Base-by-base conservation (phyloP, 2,113 vertebrate species). In the Isichthys henryi region DNA sequence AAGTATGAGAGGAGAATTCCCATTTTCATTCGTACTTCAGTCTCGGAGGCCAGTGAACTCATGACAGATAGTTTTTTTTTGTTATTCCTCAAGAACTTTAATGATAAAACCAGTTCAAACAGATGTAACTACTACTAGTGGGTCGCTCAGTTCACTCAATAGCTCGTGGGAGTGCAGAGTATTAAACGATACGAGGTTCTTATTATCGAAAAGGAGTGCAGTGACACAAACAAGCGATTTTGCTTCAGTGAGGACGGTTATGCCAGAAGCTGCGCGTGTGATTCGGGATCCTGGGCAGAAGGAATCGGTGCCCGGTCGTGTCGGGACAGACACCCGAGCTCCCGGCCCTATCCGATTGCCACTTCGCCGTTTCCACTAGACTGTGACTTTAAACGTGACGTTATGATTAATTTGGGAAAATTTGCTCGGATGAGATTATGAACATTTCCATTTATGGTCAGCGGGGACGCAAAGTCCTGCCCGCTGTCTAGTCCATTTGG, bases 401-500 rank as follows among this genome's bases (percentile, higher is more conserved):
- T 86, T 86, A n/a, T 86, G 83, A 50, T 86, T 86, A 48, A 50
- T 86, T 48, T 49, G 83, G 62, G 48, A 86, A 85, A 86, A 86
- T 10, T 2, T 5, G n/a, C 48, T 86, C 23, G 83, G n/a, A 13
- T 31, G 23, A 86, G 83, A 86, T n/a, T 86, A 50, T 50, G 83
- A 86, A 50, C 45, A 15, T 50, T 50, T 48, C 83, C 45, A 27
- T 86, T 86, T 86, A 86, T 50, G n/a, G 83, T 45, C 83, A 50
- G 46, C 23, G 0, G 21, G n/a, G 45, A 49, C 2, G 9, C 23
- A 5, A 6, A 49, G 21, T 35, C 74, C 17, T 3, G n/a, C n/a
- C n/a, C 1, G 0, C 62, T 7, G 48, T 86, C 9, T 2, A 23
- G 21, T 48, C 46, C 70, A 0, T 13, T 74, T 11, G 31, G 66